Conservation (phyloP, 2,113 vertebrate species). For the Cercopithecus mona region DNA sequence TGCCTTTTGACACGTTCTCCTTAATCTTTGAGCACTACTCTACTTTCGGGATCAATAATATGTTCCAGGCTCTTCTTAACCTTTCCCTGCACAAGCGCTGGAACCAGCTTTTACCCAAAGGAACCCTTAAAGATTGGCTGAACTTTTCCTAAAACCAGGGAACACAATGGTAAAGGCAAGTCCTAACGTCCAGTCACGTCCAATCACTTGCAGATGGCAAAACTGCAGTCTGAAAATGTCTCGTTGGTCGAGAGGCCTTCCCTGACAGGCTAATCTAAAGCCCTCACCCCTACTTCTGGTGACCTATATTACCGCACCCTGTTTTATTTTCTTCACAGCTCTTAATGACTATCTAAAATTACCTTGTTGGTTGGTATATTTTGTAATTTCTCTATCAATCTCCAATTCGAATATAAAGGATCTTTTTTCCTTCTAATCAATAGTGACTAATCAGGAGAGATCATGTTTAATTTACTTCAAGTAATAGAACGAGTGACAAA, state of each 20-base stretch:
- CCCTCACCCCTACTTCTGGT: neutral
- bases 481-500: neutral
- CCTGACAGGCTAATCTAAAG: neutral
- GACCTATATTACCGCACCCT: rapidly evolving
- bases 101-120: neutral
- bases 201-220: neutral
- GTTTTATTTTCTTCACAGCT: neutral
- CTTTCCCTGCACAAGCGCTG: neutral
- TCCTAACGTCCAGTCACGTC: neutral
- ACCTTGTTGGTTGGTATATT: neutral
- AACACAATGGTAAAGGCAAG: neutral
- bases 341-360: neutral
- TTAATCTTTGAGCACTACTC: neutral
- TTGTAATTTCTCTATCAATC: neutral
- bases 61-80: neutral
- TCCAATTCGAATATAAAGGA: neutral
- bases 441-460: neutral
- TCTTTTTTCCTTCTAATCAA: neutral
- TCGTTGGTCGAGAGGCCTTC: neutral
- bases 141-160: neutral
- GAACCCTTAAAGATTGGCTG: neutral
- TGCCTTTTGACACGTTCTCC: neutral
- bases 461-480: neutral
- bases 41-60: neutral
- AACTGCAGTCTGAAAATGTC: neutral